Evolutionary conservation across 2,797 vertebrate species (phyloP).

Genomic region (Mionectes olivaceus): DNA sequence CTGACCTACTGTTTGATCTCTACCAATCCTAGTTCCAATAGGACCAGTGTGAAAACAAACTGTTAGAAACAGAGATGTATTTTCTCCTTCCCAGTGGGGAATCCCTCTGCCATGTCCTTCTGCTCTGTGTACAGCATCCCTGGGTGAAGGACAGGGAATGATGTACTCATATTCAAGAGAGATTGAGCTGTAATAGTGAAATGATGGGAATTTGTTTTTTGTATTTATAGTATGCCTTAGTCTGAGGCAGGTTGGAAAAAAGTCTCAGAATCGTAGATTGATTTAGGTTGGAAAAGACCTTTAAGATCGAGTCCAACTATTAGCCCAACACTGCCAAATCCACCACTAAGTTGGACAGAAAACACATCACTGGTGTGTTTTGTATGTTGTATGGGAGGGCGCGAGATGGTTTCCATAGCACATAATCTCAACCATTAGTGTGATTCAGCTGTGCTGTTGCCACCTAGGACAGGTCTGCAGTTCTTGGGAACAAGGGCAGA

Average conservation of each 20-base stretch:
- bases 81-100: neutral
- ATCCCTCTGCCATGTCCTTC: neutral
- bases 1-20: neutral
- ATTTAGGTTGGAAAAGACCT: neutral
- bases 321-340: neutral
- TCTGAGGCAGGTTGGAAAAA: neutral
- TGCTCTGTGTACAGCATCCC: neutral
- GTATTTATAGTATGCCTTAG: neutral
- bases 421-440: neutral
- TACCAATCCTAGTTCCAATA: neutral
- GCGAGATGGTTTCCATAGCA: neutral
- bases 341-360: neutral
- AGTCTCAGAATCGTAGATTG: neutral
- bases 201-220: neutral
- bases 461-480: neutral
- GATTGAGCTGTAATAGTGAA: neutral
- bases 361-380: neutral
- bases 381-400: neutral
- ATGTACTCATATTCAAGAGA: neutral
- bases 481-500: neutral
- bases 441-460: neutral
- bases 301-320: rapidly evolving
- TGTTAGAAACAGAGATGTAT: neutral
- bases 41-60: neutral
- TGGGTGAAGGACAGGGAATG: neutral